Percentiles rank a stretch among this genome's conserved stretches.
Conservation (phyloP, 1,140 invertebrate species). For the Ips nitidus region DNA sequence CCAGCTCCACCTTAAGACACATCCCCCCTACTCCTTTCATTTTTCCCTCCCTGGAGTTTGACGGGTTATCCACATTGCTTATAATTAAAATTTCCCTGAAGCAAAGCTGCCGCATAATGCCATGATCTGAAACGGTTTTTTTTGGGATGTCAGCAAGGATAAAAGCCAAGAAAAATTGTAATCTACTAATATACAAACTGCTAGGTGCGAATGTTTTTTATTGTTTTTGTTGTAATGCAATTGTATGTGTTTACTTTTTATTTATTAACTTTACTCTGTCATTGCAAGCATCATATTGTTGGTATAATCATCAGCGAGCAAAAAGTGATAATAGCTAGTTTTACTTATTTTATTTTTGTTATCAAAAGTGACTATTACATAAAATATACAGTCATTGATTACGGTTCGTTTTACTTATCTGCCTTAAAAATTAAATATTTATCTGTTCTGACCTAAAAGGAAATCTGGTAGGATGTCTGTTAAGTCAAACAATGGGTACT, state of each 20-base stretch:
- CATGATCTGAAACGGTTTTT: constrained; percentile 45
- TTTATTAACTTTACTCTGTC: no score
- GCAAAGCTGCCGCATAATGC: constrained; percentile 46
- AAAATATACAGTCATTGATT: not conserved
- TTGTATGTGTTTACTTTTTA: no score
- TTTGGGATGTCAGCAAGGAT: no score
- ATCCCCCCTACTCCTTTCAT: constrained; percentile 41
- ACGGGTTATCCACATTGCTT: constrained; percentile 34
- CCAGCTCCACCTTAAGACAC: constrained; percentile 43
- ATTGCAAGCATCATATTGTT: not conserved
- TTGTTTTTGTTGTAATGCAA: no score
- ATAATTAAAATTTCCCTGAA: constrained; percentile 45
- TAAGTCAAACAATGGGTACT: constrained; percentile 26
- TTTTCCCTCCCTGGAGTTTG: not conserved
- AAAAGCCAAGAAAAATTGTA: no score
- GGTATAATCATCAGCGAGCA: constrained; percentile 17
- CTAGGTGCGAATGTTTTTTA: no score
- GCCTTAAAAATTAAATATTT: not conserved
- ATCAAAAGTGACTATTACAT: not conserved
- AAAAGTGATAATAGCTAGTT: constrained; percentile 25
- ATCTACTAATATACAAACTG: no score
- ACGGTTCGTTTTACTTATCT: not conserved
- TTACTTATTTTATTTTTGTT: constrained; percentile 24
- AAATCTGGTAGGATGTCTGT: constrained; percentile 19
- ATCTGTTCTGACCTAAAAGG: constrained; percentile 1